Conservation (phyloP, 1,140 invertebrate species). For the Apis mellifera region DNA sequence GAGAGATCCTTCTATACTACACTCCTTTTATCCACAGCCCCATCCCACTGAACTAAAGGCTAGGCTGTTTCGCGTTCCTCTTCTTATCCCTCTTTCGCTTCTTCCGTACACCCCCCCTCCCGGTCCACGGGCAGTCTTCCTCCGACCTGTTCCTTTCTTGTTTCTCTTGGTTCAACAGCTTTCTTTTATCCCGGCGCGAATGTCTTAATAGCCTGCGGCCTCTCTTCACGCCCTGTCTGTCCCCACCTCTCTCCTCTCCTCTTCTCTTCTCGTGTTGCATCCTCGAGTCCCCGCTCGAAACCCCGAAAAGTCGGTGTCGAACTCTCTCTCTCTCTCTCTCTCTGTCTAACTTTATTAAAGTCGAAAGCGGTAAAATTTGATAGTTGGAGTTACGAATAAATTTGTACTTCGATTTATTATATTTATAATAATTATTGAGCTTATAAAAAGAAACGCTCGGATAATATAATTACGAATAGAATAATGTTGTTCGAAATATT, state of each 20-base stretch:
- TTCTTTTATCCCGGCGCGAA: slow-evolving; percentile 78
- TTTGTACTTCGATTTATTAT: too few relatives aligned
- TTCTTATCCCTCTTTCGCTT: not conserved
- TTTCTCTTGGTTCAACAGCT: slow-evolving; percentile 58
- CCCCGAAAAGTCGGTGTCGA: too few relatives aligned
- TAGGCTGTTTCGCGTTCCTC: not conserved
- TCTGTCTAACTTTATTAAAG: too few relatives aligned
- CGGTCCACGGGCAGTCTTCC: slow-evolving; percentile 41
- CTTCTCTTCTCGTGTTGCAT: not conserved
- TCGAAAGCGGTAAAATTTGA: too few relatives aligned
- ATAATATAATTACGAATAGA: too few relatives aligned
- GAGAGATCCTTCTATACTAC: not conserved
- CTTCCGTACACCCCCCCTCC: not conserved
- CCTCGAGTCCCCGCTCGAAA: not conserved
- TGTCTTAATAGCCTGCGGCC: slow-evolving; percentile 78
- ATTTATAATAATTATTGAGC: too few relatives aligned
- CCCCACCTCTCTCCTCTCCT: not conserved
- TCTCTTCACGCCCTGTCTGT: slow-evolving; percentile 58
- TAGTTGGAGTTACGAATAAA: too few relatives aligned
- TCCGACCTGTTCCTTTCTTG: slow-evolving; percentile 27
- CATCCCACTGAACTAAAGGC: not conserved
- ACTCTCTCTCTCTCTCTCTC: too few relatives aligned
- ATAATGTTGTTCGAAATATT: too few relatives aligned
- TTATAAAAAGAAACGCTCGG: too few relatives aligned
- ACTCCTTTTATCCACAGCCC: slow-evolving; percentile 25